A percentile compares a stretch with the other conserved stretches of the same genome.
Conservation (phyloP, 2,113 vertebrate species). For the Syngnathus scovelli region DNA sequence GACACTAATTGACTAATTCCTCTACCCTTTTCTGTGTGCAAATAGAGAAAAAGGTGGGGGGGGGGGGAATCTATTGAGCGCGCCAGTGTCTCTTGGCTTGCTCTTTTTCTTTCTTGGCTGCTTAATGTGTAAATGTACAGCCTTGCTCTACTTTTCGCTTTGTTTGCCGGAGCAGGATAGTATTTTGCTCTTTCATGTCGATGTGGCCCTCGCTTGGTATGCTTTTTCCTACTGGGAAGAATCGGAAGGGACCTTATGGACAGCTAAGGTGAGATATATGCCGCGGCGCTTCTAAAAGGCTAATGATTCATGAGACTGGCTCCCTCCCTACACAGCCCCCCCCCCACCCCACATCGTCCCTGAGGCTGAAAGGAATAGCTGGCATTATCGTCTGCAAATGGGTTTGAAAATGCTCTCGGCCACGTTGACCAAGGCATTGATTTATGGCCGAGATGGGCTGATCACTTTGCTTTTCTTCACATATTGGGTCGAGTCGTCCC, state of each 20-base stretch:
- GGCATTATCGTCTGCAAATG: constrained; percentile 74
- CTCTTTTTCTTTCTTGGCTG: neutral
- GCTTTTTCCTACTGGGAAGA: constrained; percentile 41
- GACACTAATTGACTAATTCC: neutral
- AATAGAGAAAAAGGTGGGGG: neutral
- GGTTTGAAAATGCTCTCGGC: constrained; percentile 70
- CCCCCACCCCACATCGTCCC: constrained; percentile 28
- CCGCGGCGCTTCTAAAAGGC: constrained; percentile 58
- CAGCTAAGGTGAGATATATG: constrained; percentile 55
- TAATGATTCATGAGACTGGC: constrained; percentile 68
- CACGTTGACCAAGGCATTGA: constrained; percentile 67
- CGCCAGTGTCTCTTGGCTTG: neutral
- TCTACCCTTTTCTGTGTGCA: neutral
- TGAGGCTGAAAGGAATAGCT: constrained; percentile 61
- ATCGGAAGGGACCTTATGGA: constrained; percentile 44
- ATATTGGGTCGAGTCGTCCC: constrained; percentile 32
- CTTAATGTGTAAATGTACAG: neutral
- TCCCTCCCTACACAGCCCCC: neutral
- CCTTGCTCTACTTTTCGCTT: neutral
- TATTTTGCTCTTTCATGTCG: neutral
- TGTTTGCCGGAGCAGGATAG: neutral
- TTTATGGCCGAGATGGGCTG: constrained; percentile 63
- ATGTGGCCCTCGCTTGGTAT: neutral
- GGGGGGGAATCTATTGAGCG: neutral
- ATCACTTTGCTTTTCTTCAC: constrained; percentile 42